Conservation (phyloP, 2,113 vertebrate species). For the Tragulus kanchil region DNA sequence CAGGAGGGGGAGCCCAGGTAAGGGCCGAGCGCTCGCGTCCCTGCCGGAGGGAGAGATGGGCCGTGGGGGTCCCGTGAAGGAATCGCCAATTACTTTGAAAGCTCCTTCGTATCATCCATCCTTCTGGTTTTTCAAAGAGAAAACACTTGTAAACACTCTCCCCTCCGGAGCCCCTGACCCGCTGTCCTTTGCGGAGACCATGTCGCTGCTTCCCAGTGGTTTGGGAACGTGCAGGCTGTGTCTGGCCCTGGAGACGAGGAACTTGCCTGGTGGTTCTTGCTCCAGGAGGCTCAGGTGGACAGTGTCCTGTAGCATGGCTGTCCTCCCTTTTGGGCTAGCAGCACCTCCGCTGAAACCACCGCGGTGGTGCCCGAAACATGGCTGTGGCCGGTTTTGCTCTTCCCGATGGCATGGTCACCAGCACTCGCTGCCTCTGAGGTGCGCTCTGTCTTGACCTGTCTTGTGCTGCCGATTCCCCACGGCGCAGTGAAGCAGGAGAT, state of each 20-base stretch:
- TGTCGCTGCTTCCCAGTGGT: no score
- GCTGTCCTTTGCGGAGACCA: not conserved
- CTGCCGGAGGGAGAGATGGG: not conserved
- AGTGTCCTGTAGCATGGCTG: no score
- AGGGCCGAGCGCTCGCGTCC: not conserved
- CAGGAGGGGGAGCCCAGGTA: conserved; percentile 99
- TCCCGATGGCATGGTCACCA: not conserved
- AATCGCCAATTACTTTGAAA: not conserved
- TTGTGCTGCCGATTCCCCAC: not conserved
- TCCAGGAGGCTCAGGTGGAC: not conserved
- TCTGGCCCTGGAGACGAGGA: not conserved
- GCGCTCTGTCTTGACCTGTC: not conserved
- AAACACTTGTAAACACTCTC: not conserved
- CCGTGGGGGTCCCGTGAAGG: not conserved
- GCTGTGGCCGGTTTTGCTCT: not conserved
- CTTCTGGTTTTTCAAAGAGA: not conserved
- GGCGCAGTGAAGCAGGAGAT: not conserved
- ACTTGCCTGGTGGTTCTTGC: not conserved
- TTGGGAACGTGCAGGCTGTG: not conserved
- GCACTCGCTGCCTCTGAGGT: not conserved
- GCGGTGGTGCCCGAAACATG: not conserved
- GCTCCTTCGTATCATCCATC: not conserved
- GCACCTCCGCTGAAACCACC: not conserved
- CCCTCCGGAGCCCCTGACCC: no score
- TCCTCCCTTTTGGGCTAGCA: not conserved